Percentiles rank a stretch among this genome's conserved stretches.
Conservation (phyloP, 2,797 vertebrate species). For the Sandelia bainsii region DNA sequence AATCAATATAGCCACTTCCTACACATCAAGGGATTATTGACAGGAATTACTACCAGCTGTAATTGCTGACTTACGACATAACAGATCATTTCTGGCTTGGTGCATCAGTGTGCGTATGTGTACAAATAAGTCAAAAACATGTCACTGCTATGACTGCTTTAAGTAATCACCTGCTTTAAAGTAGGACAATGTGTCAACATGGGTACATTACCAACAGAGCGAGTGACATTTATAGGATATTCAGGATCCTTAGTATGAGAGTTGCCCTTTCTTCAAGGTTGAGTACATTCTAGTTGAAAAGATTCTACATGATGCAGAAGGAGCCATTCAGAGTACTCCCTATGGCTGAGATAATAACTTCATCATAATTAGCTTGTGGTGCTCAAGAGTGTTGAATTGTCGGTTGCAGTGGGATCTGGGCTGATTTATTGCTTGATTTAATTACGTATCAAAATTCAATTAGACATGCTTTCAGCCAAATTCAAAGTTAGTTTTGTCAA, state of each 20-base stretch:
- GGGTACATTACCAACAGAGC: conserved; percentile 53
- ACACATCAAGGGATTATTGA: conserved; percentile 76
- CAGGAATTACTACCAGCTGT: conserved; percentile 72
- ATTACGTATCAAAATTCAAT: conserved; percentile 91
- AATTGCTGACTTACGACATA: conserved; percentile 59
- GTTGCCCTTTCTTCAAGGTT: conserved; percentile 82
- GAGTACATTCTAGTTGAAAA: conserved; percentile 71
- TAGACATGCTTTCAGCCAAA: conserved; percentile 86
- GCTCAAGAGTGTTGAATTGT: conserved; percentile 85
- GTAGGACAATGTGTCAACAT: conserved; percentile 44
- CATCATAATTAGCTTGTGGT: conserved; percentile 86
- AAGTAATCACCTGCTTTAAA: conserved; percentile 60
- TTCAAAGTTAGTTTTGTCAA: conserved; percentile 84
- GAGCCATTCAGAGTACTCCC: conserved; percentile 79
- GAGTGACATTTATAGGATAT: conserved; percentile 66
- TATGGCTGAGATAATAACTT: conserved; percentile 86
- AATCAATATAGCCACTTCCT: conserved; percentile 77
- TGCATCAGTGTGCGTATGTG: conserved; percentile 29
- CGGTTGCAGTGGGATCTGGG: conserved; percentile 85
- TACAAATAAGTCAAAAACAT: conserved; percentile 39
- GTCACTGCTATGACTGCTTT: conserved; percentile 7
- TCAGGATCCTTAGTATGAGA: conserved; percentile 53
- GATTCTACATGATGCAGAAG: conserved; percentile 69
- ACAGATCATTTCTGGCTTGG: conserved; percentile 39
- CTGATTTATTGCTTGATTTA: conserved; percentile 90